These are phyloP conservation scores for Trachymyrmex septentrionalis DNA, from an alignment of 1,140 invertebrate species.

Conservation along the genomic window DNA sequence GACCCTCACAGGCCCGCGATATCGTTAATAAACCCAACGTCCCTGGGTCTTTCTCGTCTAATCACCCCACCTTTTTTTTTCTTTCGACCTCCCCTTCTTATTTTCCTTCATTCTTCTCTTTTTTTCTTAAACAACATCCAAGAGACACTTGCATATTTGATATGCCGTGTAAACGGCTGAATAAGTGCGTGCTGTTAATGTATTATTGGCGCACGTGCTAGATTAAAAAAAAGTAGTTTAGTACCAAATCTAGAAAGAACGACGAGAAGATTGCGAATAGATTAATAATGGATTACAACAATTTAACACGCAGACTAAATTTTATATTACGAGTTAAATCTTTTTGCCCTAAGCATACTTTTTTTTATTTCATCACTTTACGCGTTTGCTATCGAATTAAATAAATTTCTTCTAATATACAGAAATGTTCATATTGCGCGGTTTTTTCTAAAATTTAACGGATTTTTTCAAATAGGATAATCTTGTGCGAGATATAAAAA, in stretches of 20 bases:
- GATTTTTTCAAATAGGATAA: not conserved
- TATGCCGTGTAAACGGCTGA: constrained; percentile 83
- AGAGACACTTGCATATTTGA: constrained; percentile 85
- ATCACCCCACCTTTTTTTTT: constrained; percentile 80
- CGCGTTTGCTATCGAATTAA: not conserved
- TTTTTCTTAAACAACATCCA: constrained; percentile 65
- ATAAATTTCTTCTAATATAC: not conserved
- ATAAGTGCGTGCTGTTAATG: constrained; percentile 81
- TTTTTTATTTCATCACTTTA: not conserved
- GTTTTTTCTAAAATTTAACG: not conserved
- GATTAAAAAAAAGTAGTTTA: constrained; percentile 64
- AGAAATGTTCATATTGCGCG: not conserved
- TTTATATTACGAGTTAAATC: not conserved
- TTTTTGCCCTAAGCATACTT: not conserved
- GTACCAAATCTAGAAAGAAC: not conserved
- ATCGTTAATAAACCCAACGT: constrained; percentile 86
- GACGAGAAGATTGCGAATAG: constrained; percentile 11
- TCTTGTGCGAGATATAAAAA: not conserved
- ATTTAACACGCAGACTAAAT: not conserved
- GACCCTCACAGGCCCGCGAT: constrained; percentile 81
- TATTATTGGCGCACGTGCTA: constrained; percentile 79
- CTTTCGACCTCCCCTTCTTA: constrained; percentile 48
- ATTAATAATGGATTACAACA: constrained; percentile 26
- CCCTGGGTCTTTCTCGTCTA: constrained; percentile 82
- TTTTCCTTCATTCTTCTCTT: constrained; percentile 58